A percentile compares a stretch with the other conserved stretches of the same genome.
Evolutionary conservation across 2,113 vertebrate species (phyloP).

Genomic region (Nansenia antarctica): DNA sequence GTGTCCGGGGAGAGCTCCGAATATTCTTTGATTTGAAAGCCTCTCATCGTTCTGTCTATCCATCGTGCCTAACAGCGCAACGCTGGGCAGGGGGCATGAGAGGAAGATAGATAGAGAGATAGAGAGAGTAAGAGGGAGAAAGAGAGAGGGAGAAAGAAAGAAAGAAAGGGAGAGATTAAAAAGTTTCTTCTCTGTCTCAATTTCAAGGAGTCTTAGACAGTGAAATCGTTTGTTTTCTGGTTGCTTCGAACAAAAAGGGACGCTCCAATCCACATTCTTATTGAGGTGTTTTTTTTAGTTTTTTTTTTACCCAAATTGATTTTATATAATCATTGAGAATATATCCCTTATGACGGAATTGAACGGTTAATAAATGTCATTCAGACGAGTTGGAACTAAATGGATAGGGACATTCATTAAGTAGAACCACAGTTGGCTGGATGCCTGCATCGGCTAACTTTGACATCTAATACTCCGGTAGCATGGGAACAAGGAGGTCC

Average conservation of each 20-base stretch:
- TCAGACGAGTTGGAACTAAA: background rate
- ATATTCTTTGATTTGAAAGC: constrained; percentile 56
- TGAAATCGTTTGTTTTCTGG: constrained; percentile 26
- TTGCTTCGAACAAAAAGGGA: constrained; percentile 1
- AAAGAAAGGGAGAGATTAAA: constrained; percentile 29
- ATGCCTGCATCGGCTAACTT: background rate
- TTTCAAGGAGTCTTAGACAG: constrained; percentile 37
- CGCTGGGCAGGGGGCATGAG: constrained; percentile 11
- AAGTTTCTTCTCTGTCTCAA: constrained; percentile 35
- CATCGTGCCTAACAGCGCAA: constrained; percentile 15
- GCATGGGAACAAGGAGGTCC: too few species aligned
- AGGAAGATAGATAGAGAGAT: constrained; percentile 20
- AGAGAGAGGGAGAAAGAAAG: background rate
- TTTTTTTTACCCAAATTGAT: background rate
- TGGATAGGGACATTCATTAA: too few species aligned
- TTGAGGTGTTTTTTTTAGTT: background rate
- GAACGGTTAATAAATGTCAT: background rate
- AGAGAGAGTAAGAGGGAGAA: background rate
- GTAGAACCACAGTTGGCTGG: background rate
- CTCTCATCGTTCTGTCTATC: constrained; percentile 31
- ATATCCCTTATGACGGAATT: background rate
- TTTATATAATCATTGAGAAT: background rate
- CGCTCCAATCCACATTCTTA: background rate
- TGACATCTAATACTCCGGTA: background rate
- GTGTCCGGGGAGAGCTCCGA: constrained; percentile 38